Evolutionary conservation across 2,888 invertebrate species (phyloP), one percentile per base, ranked within the genome.

Genomic region (Hesperia comma): DNA sequence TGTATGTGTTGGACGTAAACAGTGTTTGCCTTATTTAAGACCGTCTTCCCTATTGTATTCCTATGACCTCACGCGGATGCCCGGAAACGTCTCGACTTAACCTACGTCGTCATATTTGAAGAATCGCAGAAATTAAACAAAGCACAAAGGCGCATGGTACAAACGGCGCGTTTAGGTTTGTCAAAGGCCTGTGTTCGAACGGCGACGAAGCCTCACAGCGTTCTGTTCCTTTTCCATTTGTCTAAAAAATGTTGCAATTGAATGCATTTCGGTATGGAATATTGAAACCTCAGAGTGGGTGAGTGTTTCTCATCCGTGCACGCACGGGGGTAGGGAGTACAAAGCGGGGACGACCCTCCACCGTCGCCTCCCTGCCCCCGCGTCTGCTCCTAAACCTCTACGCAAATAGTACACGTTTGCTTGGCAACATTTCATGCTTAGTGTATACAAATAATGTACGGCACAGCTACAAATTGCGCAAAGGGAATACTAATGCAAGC

Each of bases 391-490:
- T 90, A 91, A 92, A 90, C 90, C 92, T 90, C 88, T 90, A 85
- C 87, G 87, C 90, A 92, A 92, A 92, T 88, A 91, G 87, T 88
- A 88, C 90, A 87, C 87, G 90, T 91, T 91, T 92, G 90, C 90
- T 92, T 90, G 90, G 90, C 90, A 90, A 92, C 91, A 92, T 91
- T 91, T 92, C 92, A 92, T 91, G 89, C 92, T 92, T 92, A 92
- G 88, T 87, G 88, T 91, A 87, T 89, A 91, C 91, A 92, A 92
- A 91, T 92, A 90, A 89, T 89, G 90, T 88, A 87, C 84, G 86
- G 86, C 79, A 78, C 82, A 79, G 86, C 83, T 87, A 86, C 87
- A 85, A 88, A 88, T 87, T 85, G 84, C 81, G 87, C 85, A 87
- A 87, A 89, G 87, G 85, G 88, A 89, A 90, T 87, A 85, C 84